Base-by-base conservation (phyloP, 2,888 invertebrate species). In the Lepeophtheirus nordmannii region DNA sequence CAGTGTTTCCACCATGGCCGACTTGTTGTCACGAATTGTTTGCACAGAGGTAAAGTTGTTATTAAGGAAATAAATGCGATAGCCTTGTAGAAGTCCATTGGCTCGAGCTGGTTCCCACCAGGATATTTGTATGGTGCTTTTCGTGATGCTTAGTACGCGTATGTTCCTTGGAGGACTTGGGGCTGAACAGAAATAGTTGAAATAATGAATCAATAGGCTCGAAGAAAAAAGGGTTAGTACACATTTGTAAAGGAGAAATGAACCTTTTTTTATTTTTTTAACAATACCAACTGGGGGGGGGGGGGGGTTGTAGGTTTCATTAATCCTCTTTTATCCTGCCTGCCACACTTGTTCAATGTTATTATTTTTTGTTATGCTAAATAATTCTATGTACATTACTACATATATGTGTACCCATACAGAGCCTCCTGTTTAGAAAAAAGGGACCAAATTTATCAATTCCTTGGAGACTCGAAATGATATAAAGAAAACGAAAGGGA, bases 131-230 rank as follows among this genome's bases (percentile, higher is more conserved):
- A 90, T 85, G 74, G 85, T 84, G 67, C 82, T 82, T 68, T 87
- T 81, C 68, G 85, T 84, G 69, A 88, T 84, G 75, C 83, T 83
- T 71, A 83, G 80, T 39, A 89, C 83, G 70, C 84, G 85, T 72
- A 90, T 80, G 77, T 89, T 87, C 73, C 83, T 80, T 67, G 92
- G 92, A 74, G 86, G 82, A 72, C 82, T 83, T 71, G 87, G 86
- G 73, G 82, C 86, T 86, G 78, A 23, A 76, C 77, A 67, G 68
- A 68, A 62, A 57, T 10, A 41, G 40, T 17, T 41, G 14, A 39
- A 63, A 14, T 20, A 40, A 53, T 41, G 17, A 11, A 9, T n/a
- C n/a, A n/a, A n/a, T n/a, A n/a, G 12, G 61, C 9, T 20, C 11
- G 20, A 38, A 38, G 20, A 22, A 57, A 23, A 23, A 10, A 22